Evolutionary conservation across 2,113 vertebrate species (phyloP).

Genomic region (Apeltes quadracus): DNA sequence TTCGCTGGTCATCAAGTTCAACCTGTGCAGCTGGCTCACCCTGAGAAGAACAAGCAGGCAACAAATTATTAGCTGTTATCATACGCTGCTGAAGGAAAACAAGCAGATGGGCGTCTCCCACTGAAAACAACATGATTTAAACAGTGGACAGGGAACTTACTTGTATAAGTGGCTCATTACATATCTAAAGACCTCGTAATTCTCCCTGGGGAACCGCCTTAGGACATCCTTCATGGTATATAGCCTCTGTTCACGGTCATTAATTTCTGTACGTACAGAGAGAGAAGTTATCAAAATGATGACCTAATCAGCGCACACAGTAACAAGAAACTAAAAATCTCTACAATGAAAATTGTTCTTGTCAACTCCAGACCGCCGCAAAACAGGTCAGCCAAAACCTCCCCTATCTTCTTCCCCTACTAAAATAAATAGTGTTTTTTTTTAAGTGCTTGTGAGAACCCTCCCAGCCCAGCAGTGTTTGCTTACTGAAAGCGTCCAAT

Average conservation of each 20-base stretch:
- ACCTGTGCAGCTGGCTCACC: constrained; percentile 89
- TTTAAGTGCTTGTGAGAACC: constrained; percentile 58
- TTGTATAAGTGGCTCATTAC: constrained; percentile 93
- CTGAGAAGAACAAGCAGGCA: constrained; percentile 67
- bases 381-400: constrained; percentile 33
- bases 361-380: constrained; percentile 15
- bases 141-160: constrained; percentile 73
- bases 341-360: not conserved
- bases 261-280: constrained; percentile 84
- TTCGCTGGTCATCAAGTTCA: constrained; percentile 96
- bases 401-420: constrained; percentile 38
- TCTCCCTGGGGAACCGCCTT: constrained; percentile 90
- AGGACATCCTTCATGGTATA: constrained; percentile 92
- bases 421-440: constrained; percentile 65
- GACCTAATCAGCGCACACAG: not conserved
- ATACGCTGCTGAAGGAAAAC: not conserved
- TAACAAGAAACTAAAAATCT: constrained; percentile 14
- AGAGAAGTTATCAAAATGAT: constrained; percentile 15
- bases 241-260: constrained; percentile 91
- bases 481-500: constrained; percentile 90
- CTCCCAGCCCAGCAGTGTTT: constrained; percentile 64
- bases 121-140: not conserved
- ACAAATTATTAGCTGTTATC: not conserved
- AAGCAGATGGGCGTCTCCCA: not conserved
- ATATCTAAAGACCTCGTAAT: constrained; percentile 95